A percentile compares a stretch with the other conserved stretches of the same genome.
phyloP scores from a whole-genome alignment of 2,113 vertebrate genomes.

The Silurus glanis region DNA sequence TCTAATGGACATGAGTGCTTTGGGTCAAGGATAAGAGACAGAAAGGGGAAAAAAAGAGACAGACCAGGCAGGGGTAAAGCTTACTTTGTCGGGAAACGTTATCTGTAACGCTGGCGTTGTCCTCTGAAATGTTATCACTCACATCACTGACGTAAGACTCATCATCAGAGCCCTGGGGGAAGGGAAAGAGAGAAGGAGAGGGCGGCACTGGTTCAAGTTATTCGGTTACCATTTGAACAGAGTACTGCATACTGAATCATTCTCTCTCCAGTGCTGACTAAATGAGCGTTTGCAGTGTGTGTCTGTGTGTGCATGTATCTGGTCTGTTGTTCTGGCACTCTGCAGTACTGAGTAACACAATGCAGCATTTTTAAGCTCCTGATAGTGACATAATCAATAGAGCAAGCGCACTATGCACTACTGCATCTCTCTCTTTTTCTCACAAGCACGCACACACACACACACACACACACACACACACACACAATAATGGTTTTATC shows the following conservation, averaged over 20 bases:
- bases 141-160: slow-evolving; percentile 99
- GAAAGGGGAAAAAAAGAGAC: not conserved
- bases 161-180: slow-evolving; percentile 90
- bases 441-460: not conserved
- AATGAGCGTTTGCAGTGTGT: not conserved
- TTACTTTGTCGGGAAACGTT: slow-evolving; percentile 97
- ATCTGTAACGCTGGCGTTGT: slow-evolving; percentile 98
- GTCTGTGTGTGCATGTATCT: not conserved
- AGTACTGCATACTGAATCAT: not conserved
- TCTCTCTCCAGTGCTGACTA: slow-evolving; percentile 38
- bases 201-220: slow-evolving; percentile 10
- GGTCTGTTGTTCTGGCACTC: slow-evolving; percentile 14
- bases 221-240: not conserved
- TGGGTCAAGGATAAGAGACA: slow-evolving; percentile 1
- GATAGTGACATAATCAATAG: slow-evolving; percentile 54
- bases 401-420: slow-evolving; percentile 34
- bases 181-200: slow-evolving; percentile 52
- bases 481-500: not conserved
- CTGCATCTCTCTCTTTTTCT: not conserved
- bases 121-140: slow-evolving; percentile 99
- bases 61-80: slow-evolving; percentile 34
- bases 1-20: slow-evolving; percentile 10
- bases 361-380: slow-evolving; percentile 63
- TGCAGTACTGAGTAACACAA: slow-evolving; percentile 48
- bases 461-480: slow-evolving; percentile 8